These are phyloP conservation scores for Zelostemma sp. DNA, from an alignment of 1,140 invertebrate genomes.

Conservation along the genomic window DNA sequence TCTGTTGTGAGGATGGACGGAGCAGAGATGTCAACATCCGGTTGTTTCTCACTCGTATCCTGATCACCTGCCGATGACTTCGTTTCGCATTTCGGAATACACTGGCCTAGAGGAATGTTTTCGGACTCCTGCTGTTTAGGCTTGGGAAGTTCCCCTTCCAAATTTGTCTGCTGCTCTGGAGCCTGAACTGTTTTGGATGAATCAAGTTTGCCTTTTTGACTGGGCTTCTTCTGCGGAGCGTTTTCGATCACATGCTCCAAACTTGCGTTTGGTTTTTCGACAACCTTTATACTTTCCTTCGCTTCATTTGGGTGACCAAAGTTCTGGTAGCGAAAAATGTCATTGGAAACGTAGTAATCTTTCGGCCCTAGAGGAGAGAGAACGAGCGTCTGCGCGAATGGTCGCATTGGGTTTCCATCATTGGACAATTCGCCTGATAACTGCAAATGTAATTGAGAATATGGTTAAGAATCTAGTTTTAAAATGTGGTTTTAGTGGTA, in stretches of 20 bases:
- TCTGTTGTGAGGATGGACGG: slow-evolving; percentile 42
- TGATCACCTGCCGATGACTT: slow-evolving; percentile 45
- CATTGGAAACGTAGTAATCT: slow-evolving; percentile 98
- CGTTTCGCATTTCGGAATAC: slow-evolving; percentile 58
- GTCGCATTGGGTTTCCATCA: slow-evolving; percentile 94
- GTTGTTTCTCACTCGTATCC: slow-evolving; percentile 51
- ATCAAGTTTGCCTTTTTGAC: too few relatives aligned
- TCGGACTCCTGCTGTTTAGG: too few relatives aligned
- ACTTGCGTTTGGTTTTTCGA: slow-evolving; percentile 56
- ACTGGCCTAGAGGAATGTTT: slow-evolving; percentile 50
- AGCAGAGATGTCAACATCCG: slow-evolving; percentile 28
- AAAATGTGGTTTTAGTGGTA: neutral
- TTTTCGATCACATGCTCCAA: slow-evolving; percentile 56
- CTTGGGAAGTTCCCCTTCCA: too few relatives aligned
- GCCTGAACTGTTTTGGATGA: too few relatives aligned
- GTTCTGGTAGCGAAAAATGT: slow-evolving; percentile 96
- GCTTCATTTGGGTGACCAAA: slow-evolving; percentile 78
- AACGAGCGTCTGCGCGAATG: slow-evolving; percentile 98
- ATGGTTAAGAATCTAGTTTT: too few relatives aligned
- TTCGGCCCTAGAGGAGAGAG: slow-evolving; percentile 93
- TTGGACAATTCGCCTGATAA: slow-evolving; percentile 97
- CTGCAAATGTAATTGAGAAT: slow-evolving; percentile 60
- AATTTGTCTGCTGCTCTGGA: too few relatives aligned
- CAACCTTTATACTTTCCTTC: slow-evolving; percentile 55
- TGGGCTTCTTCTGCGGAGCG: too few relatives aligned